Base-by-base conservation (phyloP, 2,888 invertebrate species). In the Octonoba sinensis region DNA sequence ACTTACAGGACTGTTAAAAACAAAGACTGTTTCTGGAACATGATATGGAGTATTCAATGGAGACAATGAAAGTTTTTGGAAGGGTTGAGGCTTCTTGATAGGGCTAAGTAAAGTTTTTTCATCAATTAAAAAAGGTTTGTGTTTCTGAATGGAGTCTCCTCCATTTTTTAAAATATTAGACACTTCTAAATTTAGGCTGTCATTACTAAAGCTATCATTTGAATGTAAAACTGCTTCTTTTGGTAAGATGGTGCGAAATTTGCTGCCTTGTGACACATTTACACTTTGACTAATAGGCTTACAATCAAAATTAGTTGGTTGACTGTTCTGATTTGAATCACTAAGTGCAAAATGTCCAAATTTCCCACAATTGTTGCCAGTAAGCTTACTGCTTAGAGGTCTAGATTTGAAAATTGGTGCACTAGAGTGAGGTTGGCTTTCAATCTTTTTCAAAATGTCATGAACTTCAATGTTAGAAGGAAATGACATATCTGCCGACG, bases 71-170 rank as follows among this genome's bases (percentile, higher is more conserved):
- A 60, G n/a, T 65, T 18, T 46, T 24, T 24, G 22, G 2, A 51
- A 12, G 12, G 24, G 13, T 0, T 46, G 51, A 8, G 51, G 46
- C 22, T 66, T 72, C 36, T 79, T 79, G 20, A 79, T 67, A 4
- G 79, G 79, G 46, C 79, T 79, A 15, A 79, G 49, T 20, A 79
- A 44, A 11, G 72, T 79, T 56, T 78, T 78, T 44, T 79, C 79
- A 62, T 73, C 79, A 24, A 74, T 47, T 1, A 51, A 22, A 22
- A 70, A 77, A 57, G 54, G 13, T 67, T 73, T 64, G n/a, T 18
- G 1, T 54, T 24, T 56, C n/a, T 18, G 13, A 24, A 16, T 15
- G 15, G 20, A n/a, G 12, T 62, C 57, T 0, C 64, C 70, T 11
- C 70, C n/a, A 46, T 15, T 24, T 15, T 69, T 81, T 15, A 79